phyloP scores from a whole-genome alignment of 2,888 invertebrate genomes.

The Pasiphila rectangulata region DNA sequence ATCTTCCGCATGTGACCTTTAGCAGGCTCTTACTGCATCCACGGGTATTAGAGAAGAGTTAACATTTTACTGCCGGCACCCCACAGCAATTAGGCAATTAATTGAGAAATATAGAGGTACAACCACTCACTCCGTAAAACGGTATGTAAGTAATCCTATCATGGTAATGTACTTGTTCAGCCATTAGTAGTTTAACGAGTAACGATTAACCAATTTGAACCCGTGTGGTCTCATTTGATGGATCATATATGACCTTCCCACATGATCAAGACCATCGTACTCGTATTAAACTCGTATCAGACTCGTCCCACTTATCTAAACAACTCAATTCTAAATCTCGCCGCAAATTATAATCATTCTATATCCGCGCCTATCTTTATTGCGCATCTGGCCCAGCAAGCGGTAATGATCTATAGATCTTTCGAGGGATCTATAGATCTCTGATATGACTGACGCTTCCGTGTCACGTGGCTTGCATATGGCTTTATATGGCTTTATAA shows the following conservation, averaged over 20 bases:
- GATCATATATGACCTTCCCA: background rate
- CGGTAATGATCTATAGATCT: slow-evolving; percentile 34
- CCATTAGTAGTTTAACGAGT: too few relatives aligned
- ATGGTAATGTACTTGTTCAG: too few relatives aligned
- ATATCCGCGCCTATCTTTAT: slow-evolving; percentile 34
- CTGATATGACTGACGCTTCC: slow-evolving; percentile 27
- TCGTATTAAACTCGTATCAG: too few relatives aligned
- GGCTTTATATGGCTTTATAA: too few relatives aligned
- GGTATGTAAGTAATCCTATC: too few relatives aligned
- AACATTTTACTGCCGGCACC: too few relatives aligned
- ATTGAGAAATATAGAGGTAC: too few relatives aligned
- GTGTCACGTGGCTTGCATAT: slow-evolving; percentile 6
- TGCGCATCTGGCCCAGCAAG: slow-evolving; percentile 35
- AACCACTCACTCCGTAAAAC: too few relatives aligned
- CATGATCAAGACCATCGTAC: background rate
- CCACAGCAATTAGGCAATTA: too few relatives aligned
- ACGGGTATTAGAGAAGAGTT: too few relatives aligned
- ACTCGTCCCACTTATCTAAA: slow-evolving; percentile 17
- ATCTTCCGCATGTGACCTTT: too few relatives aligned
- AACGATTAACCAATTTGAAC: background rate
- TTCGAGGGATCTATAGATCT: slow-evolving; percentile 30
- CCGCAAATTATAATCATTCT: slow-evolving; percentile 24
- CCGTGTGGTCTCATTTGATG: background rate
- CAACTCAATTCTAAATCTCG: slow-evolving; percentile 22
- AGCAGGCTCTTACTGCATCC: too few relatives aligned